Conservation (phyloP, 2,113 vertebrate species). For the Alethe diademata region DNA sequence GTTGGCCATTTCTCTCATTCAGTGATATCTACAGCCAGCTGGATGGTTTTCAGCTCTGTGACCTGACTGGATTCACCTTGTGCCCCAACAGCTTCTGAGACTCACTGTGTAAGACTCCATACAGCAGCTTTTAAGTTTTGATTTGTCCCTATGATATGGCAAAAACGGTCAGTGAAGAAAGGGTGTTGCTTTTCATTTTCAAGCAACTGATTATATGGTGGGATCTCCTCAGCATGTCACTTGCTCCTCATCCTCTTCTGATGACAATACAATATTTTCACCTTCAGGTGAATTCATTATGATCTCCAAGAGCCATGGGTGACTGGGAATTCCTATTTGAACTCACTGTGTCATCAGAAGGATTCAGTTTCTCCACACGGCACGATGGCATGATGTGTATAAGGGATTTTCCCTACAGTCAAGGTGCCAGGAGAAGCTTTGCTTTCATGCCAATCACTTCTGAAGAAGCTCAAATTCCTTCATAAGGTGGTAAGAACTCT, state of each 20-base stretch:
- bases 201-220: background rate
- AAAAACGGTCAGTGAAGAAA: background rate
- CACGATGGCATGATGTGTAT: background rate
- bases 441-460: background rate
- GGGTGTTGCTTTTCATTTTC: background rate
- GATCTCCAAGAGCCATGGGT: background rate
- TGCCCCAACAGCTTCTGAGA: background rate
- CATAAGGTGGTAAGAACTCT: background rate
- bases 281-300: background rate
- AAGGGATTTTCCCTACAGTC: background rate
- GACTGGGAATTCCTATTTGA: background rate
- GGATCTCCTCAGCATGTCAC: background rate
- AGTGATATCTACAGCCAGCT: background rate
- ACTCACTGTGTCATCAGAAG: background rate
- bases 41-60: background rate
- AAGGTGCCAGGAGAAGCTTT: background rate
- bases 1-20: background rate
- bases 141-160: background rate
- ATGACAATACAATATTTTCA: background rate
- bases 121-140: background rate
- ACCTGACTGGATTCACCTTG: background rate
- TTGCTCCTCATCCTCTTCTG: background rate
- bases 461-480: background rate
- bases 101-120: fast-evolving
- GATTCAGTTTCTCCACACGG: background rate